Evolutionary conservation across 2,888 invertebrate genomes (phyloP).

Genomic region (Erebia epiphron): DNA sequence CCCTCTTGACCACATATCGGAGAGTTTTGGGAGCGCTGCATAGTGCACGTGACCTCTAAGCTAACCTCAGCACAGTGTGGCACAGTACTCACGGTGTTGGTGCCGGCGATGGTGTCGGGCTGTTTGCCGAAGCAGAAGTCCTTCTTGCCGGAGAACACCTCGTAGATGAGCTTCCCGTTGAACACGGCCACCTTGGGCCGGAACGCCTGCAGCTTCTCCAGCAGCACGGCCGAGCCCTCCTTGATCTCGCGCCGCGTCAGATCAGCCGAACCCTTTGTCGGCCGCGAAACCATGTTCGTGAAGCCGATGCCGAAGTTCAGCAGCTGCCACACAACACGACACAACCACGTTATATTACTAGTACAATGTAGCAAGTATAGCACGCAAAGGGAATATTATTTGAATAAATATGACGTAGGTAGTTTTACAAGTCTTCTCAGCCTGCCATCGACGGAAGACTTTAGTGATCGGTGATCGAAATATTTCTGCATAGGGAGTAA

Average conservation of each 20-base stretch:
- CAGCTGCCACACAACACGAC: constrained; percentile 68
- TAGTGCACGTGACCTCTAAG: too few species aligned
- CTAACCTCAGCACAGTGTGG: background rate
- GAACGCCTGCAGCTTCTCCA: constrained; percentile 95
- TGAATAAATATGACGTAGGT: too few species aligned
- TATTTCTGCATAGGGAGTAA: too few species aligned
- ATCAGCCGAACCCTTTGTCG: constrained; percentile 98
- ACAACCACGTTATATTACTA: too few species aligned
- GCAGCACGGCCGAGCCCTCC: constrained; percentile 93
- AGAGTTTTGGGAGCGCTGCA: too few species aligned
- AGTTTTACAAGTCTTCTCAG: too few species aligned
- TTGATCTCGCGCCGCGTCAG: constrained; percentile 96
- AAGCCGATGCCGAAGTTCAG: constrained; percentile 98
- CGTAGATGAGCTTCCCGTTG: constrained; percentile 99
- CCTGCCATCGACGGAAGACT: too few species aligned
- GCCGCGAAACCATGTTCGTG: constrained; percentile 98
- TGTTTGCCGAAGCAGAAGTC: constrained; percentile 98
- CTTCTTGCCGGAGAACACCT: constrained; percentile 98
- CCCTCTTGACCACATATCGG: too few species aligned
- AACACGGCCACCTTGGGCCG: constrained; percentile 89
- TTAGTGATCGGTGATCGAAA: too few species aligned
- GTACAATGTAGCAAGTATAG: too few species aligned
- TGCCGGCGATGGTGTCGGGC: constrained; percentile 95
- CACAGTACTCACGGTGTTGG: constrained; percentile 91
- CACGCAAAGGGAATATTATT: too few species aligned